Evolutionary conservation across 2,888 invertebrate genomes (phyloP).

Genomic region (Sinodicranocentrus sp.): DNA sequence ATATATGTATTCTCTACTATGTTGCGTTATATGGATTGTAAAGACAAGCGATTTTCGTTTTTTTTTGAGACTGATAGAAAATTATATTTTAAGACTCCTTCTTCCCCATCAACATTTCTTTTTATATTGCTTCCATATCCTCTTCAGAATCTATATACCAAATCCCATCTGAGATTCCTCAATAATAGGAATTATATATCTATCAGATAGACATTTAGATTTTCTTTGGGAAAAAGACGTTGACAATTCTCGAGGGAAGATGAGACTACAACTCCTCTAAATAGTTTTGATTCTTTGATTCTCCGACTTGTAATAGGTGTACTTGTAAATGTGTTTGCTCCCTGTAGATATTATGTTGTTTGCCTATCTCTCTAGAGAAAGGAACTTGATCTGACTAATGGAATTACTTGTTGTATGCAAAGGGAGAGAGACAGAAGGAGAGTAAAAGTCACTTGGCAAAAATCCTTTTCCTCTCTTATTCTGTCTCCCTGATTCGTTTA

Average conservation of each 20-base stretch:
- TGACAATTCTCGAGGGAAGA: slow-evolving; percentile 5
- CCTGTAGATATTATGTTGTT: slow-evolving; percentile 20
- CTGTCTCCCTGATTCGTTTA: background rate
- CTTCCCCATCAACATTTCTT: slow-evolving; percentile 34
- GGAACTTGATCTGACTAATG: slow-evolving; percentile 65
- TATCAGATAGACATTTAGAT: too few species aligned
- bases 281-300: slow-evolving; percentile 32
- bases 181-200: background rate
- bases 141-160: background rate
- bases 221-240: slow-evolving; percentile 21
- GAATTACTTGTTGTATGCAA: slow-evolving; percentile 47
- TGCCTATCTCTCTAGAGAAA: slow-evolving; percentile 42
- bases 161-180: background rate
- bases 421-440: background rate
- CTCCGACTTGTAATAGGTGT: slow-evolving; percentile 1
- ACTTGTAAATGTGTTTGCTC: background rate
- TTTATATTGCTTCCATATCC: background rate
- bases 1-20: slow-evolving; percentile 3
- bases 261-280: slow-evolving; percentile 15
- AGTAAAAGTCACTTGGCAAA: slow-evolving; percentile 38
- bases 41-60: slow-evolving; percentile 55
- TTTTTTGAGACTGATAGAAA: slow-evolving; percentile 55
- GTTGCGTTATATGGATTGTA: too few species aligned
- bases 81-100: slow-evolving; percentile 56
- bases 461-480: background rate